A percentile compares a stretch with the other conserved stretches of the same genome.
Evolutionary conservation across 2,888 invertebrate species (phyloP).

Genomic region (Lottia scabra): DNA sequence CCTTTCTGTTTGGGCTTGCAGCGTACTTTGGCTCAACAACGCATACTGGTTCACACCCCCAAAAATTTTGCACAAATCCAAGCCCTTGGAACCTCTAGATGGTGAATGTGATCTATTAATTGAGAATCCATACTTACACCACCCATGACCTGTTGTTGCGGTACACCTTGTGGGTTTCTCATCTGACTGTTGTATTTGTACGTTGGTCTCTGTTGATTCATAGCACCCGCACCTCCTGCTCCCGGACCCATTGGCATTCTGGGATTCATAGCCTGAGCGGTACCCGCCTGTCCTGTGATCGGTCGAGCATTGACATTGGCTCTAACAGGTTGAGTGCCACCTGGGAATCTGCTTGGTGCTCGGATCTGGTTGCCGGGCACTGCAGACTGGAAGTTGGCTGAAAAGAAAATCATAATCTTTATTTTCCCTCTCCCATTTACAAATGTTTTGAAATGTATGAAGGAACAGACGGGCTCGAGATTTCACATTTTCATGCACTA

Average conservation of each 20-base stretch:
- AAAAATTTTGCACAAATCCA: no score
- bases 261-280: slow-evolving; percentile 76
- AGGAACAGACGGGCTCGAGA: no score
- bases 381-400: slow-evolving; percentile 32
- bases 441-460: no score
- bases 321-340: slow-evolving; percentile 29
- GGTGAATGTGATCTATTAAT: no score
- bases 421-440: no score
- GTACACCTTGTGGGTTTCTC: slow-evolving; percentile 30
- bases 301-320: slow-evolving; percentile 76
- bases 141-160: slow-evolving; percentile 31
- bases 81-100: no score
- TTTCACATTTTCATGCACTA: no score
- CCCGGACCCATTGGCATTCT: slow-evolving; percentile 14
- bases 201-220: slow-evolving; percentile 33
- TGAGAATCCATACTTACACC: slow-evolving; percentile 32
- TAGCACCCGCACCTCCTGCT: slow-evolving; percentile 29
- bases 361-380: slow-evolving; percentile 49
- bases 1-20: no score
- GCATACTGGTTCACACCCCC: no score
- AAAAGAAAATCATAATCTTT: not conserved
- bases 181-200: slow-evolving; percentile 35
- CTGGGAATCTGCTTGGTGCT: slow-evolving; percentile 46
- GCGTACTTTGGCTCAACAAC: no score
- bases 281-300: slow-evolving; percentile 77